Evolutionary conservation across 1,140 invertebrate genomes (phyloP), one percentile per base, ranked within the genome.

Genomic region (Gryllus bimaculatus): DNA sequence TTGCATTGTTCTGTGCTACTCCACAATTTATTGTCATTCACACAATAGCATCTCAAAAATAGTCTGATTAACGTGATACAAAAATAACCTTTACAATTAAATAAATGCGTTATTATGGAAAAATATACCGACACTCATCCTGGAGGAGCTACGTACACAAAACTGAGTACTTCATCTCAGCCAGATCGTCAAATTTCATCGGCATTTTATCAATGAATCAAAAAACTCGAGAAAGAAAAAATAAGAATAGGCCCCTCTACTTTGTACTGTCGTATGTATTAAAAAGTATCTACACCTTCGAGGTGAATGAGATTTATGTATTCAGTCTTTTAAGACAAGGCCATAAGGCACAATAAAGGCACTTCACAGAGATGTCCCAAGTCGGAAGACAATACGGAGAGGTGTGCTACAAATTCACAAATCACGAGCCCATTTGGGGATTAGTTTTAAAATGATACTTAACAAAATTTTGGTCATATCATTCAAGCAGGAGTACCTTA

Each of bases 81-180:
- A 77, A 48, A 77, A 48, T 47, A 47, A 77, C 48, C 39, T 47
- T n/a, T 8, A 48, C 76, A 48, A 77, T 77, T 18, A 48, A 48
- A 77, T 48, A 26, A 77, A 77, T 77, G 48, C 48, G 18, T 26
- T 48, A 77, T 48, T 48, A 77, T 77, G 47, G 47, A n/a, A 77
- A n/a, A 47, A n/a, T 48, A n/a, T 75, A 75, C n/a, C 75, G 75
- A 26, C 75, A 74, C 18, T 74, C 18, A n/a, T 75, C 75, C n/a
- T 47, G 10, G 21, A 26, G 47, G 75, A 26, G 21, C n/a, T 13
- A 47, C 76, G 48, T 48, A 66, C 54, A 66, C 54, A 13, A 66
- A 66, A 66, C 18, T 66, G 54, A 66, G 54, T 66, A 66, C 26
- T 39, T 39, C 26, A 39, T 39, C 26, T 39, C 26, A 39, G 26